A percentile compares a stretch with the other conserved stretches of the same genome.
Conservation (phyloP, 2,888 invertebrate genomes). For the Euphydryas editha region DNA sequence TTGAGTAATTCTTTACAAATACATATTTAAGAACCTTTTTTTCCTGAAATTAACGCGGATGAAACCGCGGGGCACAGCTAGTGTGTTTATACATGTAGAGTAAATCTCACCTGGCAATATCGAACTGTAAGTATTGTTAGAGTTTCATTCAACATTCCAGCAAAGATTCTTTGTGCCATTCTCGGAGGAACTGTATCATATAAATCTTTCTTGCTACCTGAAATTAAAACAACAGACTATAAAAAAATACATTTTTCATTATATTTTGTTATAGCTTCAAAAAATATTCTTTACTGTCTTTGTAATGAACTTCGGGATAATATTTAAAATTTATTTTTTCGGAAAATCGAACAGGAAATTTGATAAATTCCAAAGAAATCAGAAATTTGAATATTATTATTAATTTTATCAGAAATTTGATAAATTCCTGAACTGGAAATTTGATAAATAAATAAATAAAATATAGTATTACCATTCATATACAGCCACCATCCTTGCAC, state of each 20-base stretch:
- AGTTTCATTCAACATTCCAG: conserved; percentile 94
- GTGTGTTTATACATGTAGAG: too few relatives aligned
- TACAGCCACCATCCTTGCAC: conserved; percentile 96
- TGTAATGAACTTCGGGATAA: too few relatives aligned
- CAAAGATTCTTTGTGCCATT: conserved; percentile 93
- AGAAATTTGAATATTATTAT: too few relatives aligned
- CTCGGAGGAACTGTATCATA: conserved; percentile 95
- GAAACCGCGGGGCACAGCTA: too few relatives aligned
- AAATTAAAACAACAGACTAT: conserved; percentile 42
- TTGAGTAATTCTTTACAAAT: too few relatives aligned
- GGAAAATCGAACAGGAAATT: too few relatives aligned
- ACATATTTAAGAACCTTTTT: too few relatives aligned
- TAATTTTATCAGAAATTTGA: too few relatives aligned
- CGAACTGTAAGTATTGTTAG: conserved; percentile 91
- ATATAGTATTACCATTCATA: conserved; percentile 86
- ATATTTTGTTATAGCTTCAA: background rate
- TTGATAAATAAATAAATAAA: conserved; percentile 2
- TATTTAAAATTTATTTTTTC: too few relatives aligned
- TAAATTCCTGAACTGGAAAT: too few relatives aligned
- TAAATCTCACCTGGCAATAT: conserved; percentile 87
- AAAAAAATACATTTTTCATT: background rate
- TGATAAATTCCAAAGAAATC: too few relatives aligned
- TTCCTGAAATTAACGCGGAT: too few relatives aligned
- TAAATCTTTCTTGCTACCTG: conserved; percentile 90
- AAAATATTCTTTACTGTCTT: background rate